These are phyloP conservation scores for Drosophila planitibia DNA, from an alignment of 2,888 invertebrate genomes.

Conservation along the genomic window DNA sequence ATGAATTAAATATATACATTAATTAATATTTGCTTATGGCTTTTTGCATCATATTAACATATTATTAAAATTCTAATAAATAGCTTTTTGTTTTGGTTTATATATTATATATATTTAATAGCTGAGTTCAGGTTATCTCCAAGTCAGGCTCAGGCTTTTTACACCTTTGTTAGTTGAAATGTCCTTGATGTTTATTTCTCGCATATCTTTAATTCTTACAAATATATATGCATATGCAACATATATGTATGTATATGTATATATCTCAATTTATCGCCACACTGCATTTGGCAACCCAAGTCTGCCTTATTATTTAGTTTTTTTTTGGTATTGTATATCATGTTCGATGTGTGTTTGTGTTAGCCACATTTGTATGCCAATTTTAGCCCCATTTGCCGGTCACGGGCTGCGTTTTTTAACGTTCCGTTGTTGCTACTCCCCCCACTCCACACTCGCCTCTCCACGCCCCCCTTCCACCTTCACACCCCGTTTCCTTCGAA, in stretches of 20 bases:
- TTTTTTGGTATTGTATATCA: constrained; percentile 37
- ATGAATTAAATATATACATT: constrained; percentile 16
- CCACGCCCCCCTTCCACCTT: constrained; percentile 1
- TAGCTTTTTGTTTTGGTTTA: background rate
- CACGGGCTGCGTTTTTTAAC: constrained; percentile 42
- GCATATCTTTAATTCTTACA: background rate
- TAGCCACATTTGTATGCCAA: constrained; percentile 62
- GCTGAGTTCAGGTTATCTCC: background rate
- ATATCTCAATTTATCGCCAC: constrained; percentile 5
- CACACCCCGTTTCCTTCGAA: constrained; percentile 7
- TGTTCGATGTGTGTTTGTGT: constrained; percentile 44
- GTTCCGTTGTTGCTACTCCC: constrained; percentile 22
- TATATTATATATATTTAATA: background rate
- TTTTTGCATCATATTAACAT: too few relatives aligned
- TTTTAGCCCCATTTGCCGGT: constrained; percentile 56
- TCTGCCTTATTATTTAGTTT: background rate
- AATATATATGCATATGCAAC: too few relatives aligned
- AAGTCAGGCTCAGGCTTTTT: background rate
- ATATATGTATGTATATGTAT: background rate
- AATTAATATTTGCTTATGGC: constrained; percentile 1
- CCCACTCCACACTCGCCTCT: too few relatives aligned
- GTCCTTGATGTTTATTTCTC: background rate
- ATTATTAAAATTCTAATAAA: background rate
- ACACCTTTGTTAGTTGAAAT: background rate
- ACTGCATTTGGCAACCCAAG: constrained; percentile 22